Conservation (phyloP, 35 echinoderm and acorn worm species). For the Ophiothrix spiculata region DNA sequence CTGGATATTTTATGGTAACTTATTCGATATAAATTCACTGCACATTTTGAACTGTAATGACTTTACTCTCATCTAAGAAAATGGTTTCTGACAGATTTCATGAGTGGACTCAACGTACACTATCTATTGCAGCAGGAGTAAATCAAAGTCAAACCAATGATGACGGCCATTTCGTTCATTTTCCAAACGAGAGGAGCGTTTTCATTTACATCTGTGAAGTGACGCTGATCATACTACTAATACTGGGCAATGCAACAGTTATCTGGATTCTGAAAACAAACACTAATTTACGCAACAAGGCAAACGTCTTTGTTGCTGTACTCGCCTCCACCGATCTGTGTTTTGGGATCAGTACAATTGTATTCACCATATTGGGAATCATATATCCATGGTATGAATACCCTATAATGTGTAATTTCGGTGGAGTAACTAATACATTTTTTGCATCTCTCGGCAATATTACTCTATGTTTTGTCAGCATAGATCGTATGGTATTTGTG, state of each 20-base stretch:
- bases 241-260: conserved; percentile 33
- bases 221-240: conserved; percentile 12
- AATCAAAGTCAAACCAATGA: too few species aligned
- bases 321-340: conserved; percentile 21
- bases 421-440: conserved; percentile 27
- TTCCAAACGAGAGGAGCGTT: too few species aligned
- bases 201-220: conserved; percentile 17
- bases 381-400: conserved; percentile 9
- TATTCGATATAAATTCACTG: too few species aligned
- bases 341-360: conserved; percentile 10
- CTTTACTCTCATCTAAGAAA: too few species aligned
- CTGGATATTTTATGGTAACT: too few species aligned
- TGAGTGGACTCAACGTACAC: too few species aligned
- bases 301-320: conserved; percentile 39
- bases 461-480: conserved; percentile 43
- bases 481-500: conserved; percentile 30
- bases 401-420: not conserved
- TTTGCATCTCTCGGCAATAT: conserved; percentile 32
- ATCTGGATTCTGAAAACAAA: conserved; percentile 27
- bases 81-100: too few species aligned
- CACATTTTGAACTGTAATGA: too few species aligned
- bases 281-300: conserved; percentile 28
- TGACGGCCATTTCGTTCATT: too few species aligned
- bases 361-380: conserved; percentile 8
- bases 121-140: too few species aligned